Evolutionary conservation across 2,113 vertebrate genomes (phyloP).

Genomic region (Vulpes vulpes): DNA sequence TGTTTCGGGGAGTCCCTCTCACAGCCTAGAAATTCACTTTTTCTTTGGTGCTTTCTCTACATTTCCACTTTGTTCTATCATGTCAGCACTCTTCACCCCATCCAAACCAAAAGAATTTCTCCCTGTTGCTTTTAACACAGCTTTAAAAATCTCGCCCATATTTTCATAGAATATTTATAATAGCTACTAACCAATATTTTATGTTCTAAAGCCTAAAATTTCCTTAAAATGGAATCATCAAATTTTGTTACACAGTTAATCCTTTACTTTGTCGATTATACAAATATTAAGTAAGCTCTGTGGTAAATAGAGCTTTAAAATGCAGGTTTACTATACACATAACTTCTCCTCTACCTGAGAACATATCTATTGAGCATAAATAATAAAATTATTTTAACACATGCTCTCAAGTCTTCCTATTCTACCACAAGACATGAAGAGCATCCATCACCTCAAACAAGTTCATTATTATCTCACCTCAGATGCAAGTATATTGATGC

Average conservation of each 20-base stretch:
- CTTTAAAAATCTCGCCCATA: background rate
- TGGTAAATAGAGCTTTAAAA: background rate
- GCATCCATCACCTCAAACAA: background rate
- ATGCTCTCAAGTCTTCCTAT: background rate
- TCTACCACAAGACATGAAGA: background rate
- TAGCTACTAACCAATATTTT: background rate
- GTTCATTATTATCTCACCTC: background rate
- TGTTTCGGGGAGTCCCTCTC: background rate
- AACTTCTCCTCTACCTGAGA: background rate
- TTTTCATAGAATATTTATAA: background rate
- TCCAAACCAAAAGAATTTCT: slow-evolving; percentile 15
- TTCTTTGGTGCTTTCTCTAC: background rate
- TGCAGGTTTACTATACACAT: slow-evolving; percentile 2
- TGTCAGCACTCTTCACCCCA: background rate
- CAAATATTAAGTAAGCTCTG: slow-evolving; percentile 7
- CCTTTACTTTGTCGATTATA: background rate
- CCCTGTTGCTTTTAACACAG: slow-evolving; percentile 14
- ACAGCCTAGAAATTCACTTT: background rate
- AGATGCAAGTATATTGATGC: background rate
- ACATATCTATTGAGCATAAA: background rate
- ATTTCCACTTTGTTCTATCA: background rate
- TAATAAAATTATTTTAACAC: background rate
- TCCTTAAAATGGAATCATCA: slow-evolving; percentile 22
- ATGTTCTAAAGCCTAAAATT: slow-evolving; percentile 38
- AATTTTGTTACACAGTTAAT: background rate